Evolutionary conservation across 2,797 vertebrate species (phyloP).

Genomic region (Manis pentadactyla): DNA sequence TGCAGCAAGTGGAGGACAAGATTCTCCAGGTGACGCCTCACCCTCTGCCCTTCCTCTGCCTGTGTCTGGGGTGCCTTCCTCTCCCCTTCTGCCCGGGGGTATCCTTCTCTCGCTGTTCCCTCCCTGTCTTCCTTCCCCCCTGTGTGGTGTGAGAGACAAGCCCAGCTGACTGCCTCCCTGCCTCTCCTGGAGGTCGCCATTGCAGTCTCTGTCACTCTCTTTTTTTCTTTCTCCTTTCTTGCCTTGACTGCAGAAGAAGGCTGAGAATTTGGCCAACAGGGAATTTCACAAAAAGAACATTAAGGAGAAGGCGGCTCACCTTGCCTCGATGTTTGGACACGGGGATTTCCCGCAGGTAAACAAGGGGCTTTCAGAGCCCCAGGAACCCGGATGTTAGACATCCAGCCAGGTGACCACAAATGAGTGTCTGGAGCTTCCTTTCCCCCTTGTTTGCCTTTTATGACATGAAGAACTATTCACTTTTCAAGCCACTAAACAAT

Average conservation of each 20-base stretch:
- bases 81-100: background rate
- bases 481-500: background rate
- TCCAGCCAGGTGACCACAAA: background rate
- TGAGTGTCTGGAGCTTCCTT: background rate
- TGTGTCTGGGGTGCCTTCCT: too few species aligned
- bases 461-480: background rate
- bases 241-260: constrained; percentile 92
- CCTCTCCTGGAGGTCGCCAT: background rate
- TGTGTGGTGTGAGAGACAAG: background rate
- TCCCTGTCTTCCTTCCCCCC: background rate
- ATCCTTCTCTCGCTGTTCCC: background rate
- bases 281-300: constrained; percentile 98
- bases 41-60: constrained; percentile 26
- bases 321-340: constrained; percentile 93
- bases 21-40: constrained; percentile 94
- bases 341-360: constrained; percentile 92
- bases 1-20: constrained; percentile 96
- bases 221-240: constrained; percentile 74
- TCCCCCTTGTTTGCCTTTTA: background rate
- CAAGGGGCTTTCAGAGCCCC: background rate
- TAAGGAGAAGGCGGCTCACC: constrained; percentile 96
- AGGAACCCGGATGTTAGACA: background rate
- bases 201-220: constrained; percentile 30
- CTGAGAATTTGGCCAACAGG: constrained; percentile 94
- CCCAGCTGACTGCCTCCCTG: background rate